These are phyloP conservation scores for Brevimyrus niger DNA, from an alignment of 2,113 vertebrate species.

Conservation along the genomic window DNA sequence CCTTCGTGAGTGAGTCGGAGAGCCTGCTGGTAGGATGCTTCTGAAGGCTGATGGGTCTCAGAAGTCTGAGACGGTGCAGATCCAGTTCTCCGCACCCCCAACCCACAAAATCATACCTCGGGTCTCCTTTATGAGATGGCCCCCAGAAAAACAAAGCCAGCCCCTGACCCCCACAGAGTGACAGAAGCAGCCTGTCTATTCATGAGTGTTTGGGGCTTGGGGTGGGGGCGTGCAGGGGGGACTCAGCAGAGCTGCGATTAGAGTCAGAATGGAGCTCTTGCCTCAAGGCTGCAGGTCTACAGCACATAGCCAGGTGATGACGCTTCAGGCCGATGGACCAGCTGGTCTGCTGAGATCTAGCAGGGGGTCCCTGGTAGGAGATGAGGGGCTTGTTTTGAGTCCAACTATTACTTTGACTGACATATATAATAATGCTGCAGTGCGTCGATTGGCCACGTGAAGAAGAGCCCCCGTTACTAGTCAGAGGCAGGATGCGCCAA, in stretches of 20 bases:
- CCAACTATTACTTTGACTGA: neutral
- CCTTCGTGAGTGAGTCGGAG: neutral
- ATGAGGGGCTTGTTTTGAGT: neutral
- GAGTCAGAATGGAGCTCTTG: neutral
- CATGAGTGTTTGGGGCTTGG: neutral
- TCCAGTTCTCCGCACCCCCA: neutral
- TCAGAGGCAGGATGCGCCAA: neutral
- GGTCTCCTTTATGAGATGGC: neutral
- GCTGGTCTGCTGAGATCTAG: neutral
- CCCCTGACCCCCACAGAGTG: neutral
- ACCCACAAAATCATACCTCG: neutral
- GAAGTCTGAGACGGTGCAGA: neutral
- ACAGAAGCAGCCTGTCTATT: neutral
- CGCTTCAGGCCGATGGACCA: neutral
- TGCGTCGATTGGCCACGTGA: neutral
- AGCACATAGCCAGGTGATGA: neutral
- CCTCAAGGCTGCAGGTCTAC: neutral
- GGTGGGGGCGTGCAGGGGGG: neutral
- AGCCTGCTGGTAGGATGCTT: neutral
- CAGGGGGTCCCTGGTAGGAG: neutral
- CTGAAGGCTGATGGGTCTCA: neutral
- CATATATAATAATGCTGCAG: neutral
- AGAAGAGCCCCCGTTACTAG: neutral
- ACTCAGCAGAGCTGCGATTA: neutral
- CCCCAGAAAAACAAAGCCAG: constrained; percentile 6